Conservation (phyloP, 2,797 vertebrate genomes). For the Masticophis lateralis region DNA sequence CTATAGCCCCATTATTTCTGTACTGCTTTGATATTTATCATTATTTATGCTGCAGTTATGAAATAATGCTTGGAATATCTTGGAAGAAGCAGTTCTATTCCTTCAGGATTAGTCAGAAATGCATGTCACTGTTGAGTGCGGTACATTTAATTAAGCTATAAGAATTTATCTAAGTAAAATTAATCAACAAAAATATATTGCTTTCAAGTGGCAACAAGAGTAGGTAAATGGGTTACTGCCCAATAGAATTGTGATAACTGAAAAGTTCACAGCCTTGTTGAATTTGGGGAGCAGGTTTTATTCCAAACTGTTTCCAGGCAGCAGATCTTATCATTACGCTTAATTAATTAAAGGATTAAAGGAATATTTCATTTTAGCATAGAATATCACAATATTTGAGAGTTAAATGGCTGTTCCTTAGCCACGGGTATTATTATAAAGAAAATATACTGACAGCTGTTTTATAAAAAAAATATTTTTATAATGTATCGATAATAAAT, state of each 20-base stretch:
- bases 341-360: slow-evolving; percentile 63
- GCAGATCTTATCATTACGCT: slow-evolving; percentile 36
- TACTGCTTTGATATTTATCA: not conserved
- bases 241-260: slow-evolving; percentile 60
- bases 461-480: slow-evolving; percentile 45
- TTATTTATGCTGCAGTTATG: slow-evolving; percentile 1
- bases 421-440: slow-evolving; percentile 41
- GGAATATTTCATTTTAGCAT: slow-evolving; percentile 56
- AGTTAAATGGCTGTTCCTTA: slow-evolving; percentile 44
- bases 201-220: slow-evolving; percentile 67
- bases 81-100: slow-evolving; percentile 56
- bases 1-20: not conserved
- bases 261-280: slow-evolving; percentile 50
- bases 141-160: slow-evolving; percentile 72
- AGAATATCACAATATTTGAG: slow-evolving; percentile 41
- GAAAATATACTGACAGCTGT: slow-evolving; percentile 54
- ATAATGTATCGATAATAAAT: not conserved
- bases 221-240: slow-evolving; percentile 63
- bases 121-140: slow-evolving; percentile 65
- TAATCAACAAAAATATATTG: slow-evolving; percentile 69
- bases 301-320: slow-evolving; percentile 46
- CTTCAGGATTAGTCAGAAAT: slow-evolving; percentile 61
- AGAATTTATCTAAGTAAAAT: slow-evolving; percentile 66
- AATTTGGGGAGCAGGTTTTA: slow-evolving; percentile 59
- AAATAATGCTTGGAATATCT: slow-evolving; percentile 47